A percentile compares a stretch with the other conserved stretches of the same genome.
phyloP scores from a whole-genome alignment of 2,888 invertebrate species.

The Adineta ricciae region DNA sequence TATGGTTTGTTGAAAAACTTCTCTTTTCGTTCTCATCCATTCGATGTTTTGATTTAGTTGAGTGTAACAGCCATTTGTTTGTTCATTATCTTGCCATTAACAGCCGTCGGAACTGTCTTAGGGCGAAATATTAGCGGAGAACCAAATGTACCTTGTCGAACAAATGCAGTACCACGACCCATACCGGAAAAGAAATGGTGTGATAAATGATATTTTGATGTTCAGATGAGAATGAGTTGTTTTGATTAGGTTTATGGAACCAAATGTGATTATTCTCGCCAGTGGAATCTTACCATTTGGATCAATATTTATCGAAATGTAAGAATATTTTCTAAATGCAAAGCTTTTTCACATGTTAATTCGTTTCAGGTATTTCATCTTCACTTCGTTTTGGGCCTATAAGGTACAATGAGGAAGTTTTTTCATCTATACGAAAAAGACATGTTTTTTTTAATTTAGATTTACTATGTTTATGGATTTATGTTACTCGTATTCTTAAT shows the following conservation, averaged over 20 bases:
- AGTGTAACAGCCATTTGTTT: constrained; percentile 94
- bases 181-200: constrained; percentile 88
- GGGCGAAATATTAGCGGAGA: constrained; percentile 91
- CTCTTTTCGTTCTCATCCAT: not conserved
- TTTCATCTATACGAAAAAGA: too few relatives aligned
- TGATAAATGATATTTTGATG: not conserved
- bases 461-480: constrained; percentile 98
- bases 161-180: constrained; percentile 93
- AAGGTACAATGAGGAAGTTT: constrained; percentile 54
- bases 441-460: constrained; percentile 47
- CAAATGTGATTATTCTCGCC: constrained; percentile 79
- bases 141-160: constrained; percentile 89
- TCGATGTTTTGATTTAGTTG: too few relatives aligned
- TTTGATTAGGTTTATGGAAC: constrained; percentile 71
- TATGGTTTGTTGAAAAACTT: constrained; percentile 8
- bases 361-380: constrained; percentile 75
- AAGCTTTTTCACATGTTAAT: not conserved
- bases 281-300: constrained; percentile 96
- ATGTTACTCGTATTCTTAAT: constrained; percentile 90
- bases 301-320: constrained; percentile 99
- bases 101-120: constrained; percentile 85
- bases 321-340: constrained; percentile 38
- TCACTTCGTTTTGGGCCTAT: constrained; percentile 99
- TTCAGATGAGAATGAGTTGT: too few relatives aligned
- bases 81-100: constrained; percentile 91